Conservation (phyloP, 2,113 vertebrate genomes). For the Daphoenositta chrysoptera region DNA sequence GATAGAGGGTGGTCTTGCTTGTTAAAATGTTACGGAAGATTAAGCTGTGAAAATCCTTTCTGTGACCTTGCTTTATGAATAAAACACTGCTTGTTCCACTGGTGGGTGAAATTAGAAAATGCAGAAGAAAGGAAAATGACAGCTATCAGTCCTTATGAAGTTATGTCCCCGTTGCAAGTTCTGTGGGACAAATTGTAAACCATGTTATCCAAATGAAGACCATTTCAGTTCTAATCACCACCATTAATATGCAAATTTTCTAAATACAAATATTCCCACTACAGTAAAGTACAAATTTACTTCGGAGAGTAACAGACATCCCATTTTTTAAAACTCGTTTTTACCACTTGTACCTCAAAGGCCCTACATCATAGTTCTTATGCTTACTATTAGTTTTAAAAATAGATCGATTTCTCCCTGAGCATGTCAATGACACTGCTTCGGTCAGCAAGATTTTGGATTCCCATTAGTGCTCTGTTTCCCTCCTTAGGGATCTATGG, state of each 20-base stretch:
- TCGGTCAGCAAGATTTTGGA: not conserved
- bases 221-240: not conserved
- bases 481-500: not conserved
- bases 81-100: not conserved
- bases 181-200: not conserved
- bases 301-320: not conserved
- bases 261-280: not conserved
- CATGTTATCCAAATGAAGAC: not conserved
- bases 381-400: not conserved
- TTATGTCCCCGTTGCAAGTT: not conserved
- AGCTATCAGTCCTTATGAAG: not conserved
- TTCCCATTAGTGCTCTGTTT: not conserved
- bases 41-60: constrained; percentile 12
- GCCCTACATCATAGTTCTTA: not conserved
- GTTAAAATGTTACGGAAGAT: constrained; percentile 19
- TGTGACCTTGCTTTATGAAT: constrained; percentile 12
- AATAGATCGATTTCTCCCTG: not conserved
- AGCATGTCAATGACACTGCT: not conserved
- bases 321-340: not conserved
- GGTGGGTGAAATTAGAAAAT: constrained; percentile 30
- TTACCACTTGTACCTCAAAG: not conserved
- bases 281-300: not conserved
- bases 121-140: not conserved
- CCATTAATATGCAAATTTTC: not conserved
- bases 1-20: not conserved